Conservation (phyloP, 1,140 invertebrate genomes). For the Aphelinus certus region DNA sequence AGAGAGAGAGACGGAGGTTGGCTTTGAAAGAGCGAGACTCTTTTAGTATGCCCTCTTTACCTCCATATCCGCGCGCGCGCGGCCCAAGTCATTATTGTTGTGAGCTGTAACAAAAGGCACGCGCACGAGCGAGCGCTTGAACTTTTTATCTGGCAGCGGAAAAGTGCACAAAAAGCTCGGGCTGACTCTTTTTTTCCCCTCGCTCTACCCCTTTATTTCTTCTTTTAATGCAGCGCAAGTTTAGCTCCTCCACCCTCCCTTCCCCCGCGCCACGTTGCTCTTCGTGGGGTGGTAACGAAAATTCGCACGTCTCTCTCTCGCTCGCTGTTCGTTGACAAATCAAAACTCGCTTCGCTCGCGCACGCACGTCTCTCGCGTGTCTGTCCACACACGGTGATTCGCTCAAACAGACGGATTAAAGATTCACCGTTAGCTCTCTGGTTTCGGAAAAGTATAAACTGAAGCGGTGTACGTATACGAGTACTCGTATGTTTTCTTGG, state of each 20-base stretch:
- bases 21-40: background rate
- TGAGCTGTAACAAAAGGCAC: constrained; percentile 3
- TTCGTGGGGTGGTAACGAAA: background rate
- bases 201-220: background rate
- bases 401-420: no score
- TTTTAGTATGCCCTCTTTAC: background rate
- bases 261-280: background rate
- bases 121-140: background rate
- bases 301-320: background rate
- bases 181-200: background rate
- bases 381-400: no score
- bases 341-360: no score
- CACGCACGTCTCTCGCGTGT: no score
- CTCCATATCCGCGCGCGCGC: no score
- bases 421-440: no score
- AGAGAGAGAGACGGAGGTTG: background rate
- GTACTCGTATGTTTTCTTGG: no score
- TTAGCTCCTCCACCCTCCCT: no score
- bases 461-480: no score
- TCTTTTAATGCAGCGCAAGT: background rate
- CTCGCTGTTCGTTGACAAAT: background rate
- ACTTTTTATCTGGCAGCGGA: constrained; percentile 7
- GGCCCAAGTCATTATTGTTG: background rate
- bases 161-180: constrained; percentile 8
- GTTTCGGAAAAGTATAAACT: no score